phyloP scores from a whole-genome alignment of 1,140 invertebrate genomes.

The Drosophila novamexicana region DNA sequence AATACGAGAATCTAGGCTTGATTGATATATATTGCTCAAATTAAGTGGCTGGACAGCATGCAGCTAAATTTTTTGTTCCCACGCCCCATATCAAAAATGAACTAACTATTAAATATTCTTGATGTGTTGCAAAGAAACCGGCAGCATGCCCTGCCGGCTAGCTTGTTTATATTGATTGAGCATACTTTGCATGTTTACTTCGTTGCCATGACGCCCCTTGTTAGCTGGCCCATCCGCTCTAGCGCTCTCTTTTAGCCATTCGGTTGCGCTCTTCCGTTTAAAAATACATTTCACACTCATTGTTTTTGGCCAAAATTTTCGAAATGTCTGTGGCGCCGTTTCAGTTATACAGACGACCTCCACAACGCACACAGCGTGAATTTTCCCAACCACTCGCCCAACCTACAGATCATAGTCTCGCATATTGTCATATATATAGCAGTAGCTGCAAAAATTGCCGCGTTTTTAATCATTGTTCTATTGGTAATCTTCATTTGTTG shows the following conservation, averaged over 20 bases:
- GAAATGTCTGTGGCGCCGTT: conserved; percentile 32
- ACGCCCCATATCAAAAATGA: no score
- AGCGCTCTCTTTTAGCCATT: conserved; percentile 17
- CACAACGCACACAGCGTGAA: conserved; percentile 35
- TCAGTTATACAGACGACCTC: conserved; percentile 64
- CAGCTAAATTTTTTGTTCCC: no score
- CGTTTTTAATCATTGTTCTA: conserved; percentile 42
- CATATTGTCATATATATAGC: conserved; percentile 34
- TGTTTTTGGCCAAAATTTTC: conserved; percentile 24
- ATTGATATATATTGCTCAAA: not conserved
- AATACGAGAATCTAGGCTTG: not conserved
- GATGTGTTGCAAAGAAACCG: not conserved
- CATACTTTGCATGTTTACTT: not conserved
- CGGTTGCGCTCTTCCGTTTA: conserved; percentile 56
- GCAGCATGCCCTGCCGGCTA: not conserved
- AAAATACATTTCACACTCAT: conserved; percentile 73
- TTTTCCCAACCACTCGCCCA: conserved; percentile 14
- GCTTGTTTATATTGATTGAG: conserved; percentile 32
- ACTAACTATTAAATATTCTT: not conserved
- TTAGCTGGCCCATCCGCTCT: conserved; percentile 7
- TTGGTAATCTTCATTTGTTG: conserved; percentile 58
- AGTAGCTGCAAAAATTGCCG: conserved; percentile 59
- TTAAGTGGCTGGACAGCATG: no score
- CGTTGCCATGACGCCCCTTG: conserved; percentile 53
- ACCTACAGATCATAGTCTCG: conserved; percentile 2